Conservation (phyloP, 2,888 invertebrate species). For the Ichneumon xanthorius region DNA sequence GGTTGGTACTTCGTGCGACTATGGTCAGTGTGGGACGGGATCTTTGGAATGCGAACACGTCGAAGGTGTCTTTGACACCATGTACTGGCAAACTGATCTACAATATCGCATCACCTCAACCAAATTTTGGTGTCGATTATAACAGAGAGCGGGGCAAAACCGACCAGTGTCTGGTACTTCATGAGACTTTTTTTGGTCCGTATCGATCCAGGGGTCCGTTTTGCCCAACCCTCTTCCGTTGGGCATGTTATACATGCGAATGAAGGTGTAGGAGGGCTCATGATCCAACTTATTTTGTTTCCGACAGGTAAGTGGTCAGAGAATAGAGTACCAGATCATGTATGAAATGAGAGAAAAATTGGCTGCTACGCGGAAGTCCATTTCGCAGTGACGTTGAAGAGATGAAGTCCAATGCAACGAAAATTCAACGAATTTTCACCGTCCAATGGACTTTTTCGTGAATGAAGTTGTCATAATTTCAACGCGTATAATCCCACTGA, state of each 20-base stretch:
- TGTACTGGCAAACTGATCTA: no score
- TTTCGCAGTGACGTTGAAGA: slow-evolving; percentile 45
- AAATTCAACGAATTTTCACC: slow-evolving; percentile 39
- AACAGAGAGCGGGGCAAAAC: background rate
- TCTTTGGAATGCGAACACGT: background rate
- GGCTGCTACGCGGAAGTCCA: background rate
- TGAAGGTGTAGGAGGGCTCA: slow-evolving; percentile 29
- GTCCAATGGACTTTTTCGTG: background rate
- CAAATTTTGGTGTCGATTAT: background rate
- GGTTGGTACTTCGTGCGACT: slow-evolving; percentile 1
- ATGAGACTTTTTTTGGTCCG: background rate
- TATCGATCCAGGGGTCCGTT: background rate
- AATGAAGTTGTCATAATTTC: slow-evolving; percentile 27
- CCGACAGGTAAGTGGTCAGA: slow-evolving; percentile 15
- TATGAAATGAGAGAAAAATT: slow-evolving; percentile 19
- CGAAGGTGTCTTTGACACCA: background rate
- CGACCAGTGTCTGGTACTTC: background rate
- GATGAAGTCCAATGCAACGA: slow-evolving; percentile 12
- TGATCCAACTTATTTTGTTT: slow-evolving; percentile 55
- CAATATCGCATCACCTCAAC: background rate
- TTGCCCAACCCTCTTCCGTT: background rate
- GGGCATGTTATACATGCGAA: slow-evolving; percentile 21
- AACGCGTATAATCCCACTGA: background rate
- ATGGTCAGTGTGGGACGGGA: background rate
- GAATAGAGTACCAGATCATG: background rate